Base-by-base conservation (phyloP, 2,888 invertebrate genomes). In the Endotricha flammealis region DNA sequence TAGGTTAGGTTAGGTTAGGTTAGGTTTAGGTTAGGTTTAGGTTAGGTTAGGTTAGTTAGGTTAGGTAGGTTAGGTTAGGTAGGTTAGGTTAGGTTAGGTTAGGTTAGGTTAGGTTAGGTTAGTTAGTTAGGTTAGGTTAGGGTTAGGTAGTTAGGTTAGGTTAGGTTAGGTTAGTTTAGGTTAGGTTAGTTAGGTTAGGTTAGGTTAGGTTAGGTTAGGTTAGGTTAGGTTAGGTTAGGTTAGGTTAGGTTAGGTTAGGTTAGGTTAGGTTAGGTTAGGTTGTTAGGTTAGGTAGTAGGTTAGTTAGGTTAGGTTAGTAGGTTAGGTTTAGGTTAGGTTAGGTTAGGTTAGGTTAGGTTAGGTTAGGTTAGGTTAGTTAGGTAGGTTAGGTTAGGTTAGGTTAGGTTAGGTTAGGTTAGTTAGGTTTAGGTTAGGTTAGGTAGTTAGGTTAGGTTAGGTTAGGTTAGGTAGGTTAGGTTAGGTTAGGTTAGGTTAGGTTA, bases 331-430 rank as follows among this genome's bases (percentile, higher is more conserved):
- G n/a, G n/a, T n/a, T n/a, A n/a, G n/a, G n/a, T n/a, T n/a, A n/a
- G n/a, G n/a, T n/a, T n/a, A n/a, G n/a, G n/a, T n/a, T n/a, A n/a
- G n/a, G n/a, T n/a, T n/a, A n/a, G n/a, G n/a, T n/a, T n/a, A n/a
- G n/a, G 29, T 29, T 23, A 23, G 36, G 22, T 31, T 25, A 25
- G 31, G 17, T 17, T 32, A 36, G 34, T 34, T 34, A 35, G 35
- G 37, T 41, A 37, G 34, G 41, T 41, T 37, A 41, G 36, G 37
- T 40, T 40, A 40, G 40, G 40, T 40, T 40, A 40, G 40, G 40
- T 40, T 40, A 40, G 40, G 36, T 36, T 36, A 36, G 40, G 36
- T 40, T 38, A 38, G 33, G 33, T n/a, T 12, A 24, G 24, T 35
- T n/a, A n/a, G n/a, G n/a, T n/a, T n/a, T n/a, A n/a, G n/a, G n/a